phyloP scores from a whole-genome alignment of 2,888 invertebrate genomes.

The Vesta saturnalis region DNA sequence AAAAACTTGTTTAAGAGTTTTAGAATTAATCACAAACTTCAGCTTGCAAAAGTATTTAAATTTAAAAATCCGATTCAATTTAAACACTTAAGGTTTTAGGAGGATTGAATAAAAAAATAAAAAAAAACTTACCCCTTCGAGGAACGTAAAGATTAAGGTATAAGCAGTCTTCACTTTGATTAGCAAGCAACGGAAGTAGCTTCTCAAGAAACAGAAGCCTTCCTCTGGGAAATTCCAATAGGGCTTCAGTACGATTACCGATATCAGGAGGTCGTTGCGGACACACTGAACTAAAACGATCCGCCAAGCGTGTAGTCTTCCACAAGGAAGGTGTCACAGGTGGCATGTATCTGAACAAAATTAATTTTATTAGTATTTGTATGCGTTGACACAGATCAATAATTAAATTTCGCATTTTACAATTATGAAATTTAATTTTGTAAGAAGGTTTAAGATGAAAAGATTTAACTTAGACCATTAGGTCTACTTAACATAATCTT shows the following conservation, averaged over 20 bases:
- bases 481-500: slow-evolving; percentile 48
- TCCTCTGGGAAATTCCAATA: slow-evolving; percentile 82
- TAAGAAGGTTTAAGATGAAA: slow-evolving; percentile 35
- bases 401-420: slow-evolving; percentile 3
- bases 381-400: too few relatives aligned
- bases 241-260: slow-evolving; percentile 69
- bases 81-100: not conserved
- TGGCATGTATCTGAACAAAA: slow-evolving; percentile 82
- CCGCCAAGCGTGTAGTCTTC: slow-evolving; percentile 82
- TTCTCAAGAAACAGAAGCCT: slow-evolving; percentile 86
- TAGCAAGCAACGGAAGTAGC: slow-evolving; percentile 82
- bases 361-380: not conserved
- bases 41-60: not conserved
- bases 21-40: too few relatives aligned
- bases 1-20: too few relatives aligned
- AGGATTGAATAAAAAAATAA: not conserved
- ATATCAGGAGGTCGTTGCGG: slow-evolving; percentile 80
- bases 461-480: slow-evolving; percentile 44
- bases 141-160: slow-evolving; percentile 97
- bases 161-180: slow-evolving; percentile 98
- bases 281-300: slow-evolving; percentile 86
- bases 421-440: slow-evolving; percentile 50
- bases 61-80: not conserved
- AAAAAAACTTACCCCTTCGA: slow-evolving; percentile 69
- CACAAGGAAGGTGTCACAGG: slow-evolving; percentile 92